phyloP scores from a whole-genome alignment of 1,140 invertebrate species.

The Macrosteles quadrilineatus region DNA sequence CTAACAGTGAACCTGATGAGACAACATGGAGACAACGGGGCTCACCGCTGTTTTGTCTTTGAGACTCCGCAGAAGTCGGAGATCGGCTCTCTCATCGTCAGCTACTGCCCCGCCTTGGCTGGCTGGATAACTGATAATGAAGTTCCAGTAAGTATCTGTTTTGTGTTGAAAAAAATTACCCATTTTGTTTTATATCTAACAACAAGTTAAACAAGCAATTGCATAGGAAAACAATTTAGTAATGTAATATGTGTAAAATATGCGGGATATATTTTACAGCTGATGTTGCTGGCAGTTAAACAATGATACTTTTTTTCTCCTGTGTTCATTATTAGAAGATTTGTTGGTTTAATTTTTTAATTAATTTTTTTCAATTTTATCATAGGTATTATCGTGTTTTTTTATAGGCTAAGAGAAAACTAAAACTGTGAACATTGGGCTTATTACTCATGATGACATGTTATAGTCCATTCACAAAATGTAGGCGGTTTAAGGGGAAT shows the following conservation, averaged over 20 bases:
- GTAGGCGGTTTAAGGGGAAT: no score
- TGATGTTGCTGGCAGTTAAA: no score
- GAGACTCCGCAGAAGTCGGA: conserved; percentile 87
- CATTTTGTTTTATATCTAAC: neutral
- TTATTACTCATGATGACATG: no score
- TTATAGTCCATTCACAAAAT: no score
- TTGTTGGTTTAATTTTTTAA: no score
- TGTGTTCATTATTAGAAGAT: no score
- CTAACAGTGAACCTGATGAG: conserved; percentile 75
- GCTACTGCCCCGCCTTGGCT: conserved; percentile 83
- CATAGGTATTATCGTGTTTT: no score
- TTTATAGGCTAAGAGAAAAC: no score
- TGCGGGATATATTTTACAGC: neutral
- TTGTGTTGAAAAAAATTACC: no score
- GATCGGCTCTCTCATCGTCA: conserved; percentile 89
- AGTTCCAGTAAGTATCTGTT: conserved; percentile 57
- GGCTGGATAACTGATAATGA: conserved; percentile 85
- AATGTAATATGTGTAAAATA: neutral
- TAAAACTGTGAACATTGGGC: no score
- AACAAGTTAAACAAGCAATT: neutral
- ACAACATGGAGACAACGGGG: conserved; percentile 52
- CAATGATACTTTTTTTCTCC: no score
- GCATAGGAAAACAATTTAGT: neutral
- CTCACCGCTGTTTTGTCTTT: conserved; percentile 90
- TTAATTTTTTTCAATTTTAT: no score